phyloP scores from a whole-genome alignment of 2,797 vertebrate species.

The Tenualosa ilisha region DNA sequence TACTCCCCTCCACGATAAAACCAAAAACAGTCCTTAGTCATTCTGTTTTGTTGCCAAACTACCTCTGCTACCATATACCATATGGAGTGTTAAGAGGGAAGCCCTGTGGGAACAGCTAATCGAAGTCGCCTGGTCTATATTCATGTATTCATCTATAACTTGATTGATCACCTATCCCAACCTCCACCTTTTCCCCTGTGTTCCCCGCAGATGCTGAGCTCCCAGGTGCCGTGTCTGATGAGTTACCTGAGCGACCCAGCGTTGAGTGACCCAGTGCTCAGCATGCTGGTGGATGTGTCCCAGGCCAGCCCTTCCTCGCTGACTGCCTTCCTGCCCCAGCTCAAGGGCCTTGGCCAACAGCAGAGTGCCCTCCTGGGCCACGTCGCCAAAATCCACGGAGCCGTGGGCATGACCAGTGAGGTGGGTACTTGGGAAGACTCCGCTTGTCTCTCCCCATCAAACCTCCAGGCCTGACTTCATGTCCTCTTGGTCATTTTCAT shows the following conservation, averaged over 20 bases:
- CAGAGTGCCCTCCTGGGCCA: conserved; percentile 81
- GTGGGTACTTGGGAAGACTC: neutral
- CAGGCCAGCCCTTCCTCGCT: conserved; percentile 81
- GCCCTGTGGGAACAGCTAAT: too few relatives aligned
- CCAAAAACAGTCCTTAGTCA: too few relatives aligned
- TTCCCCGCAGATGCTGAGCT: conserved; percentile 77
- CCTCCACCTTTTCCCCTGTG: neutral
- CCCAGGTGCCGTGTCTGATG: conserved; percentile 80
- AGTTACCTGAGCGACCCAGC: conserved; percentile 74
- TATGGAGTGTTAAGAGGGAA: too few relatives aligned
- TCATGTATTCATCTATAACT: neutral
- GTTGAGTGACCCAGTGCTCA: conserved; percentile 79
- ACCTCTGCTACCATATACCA: too few relatives aligned
- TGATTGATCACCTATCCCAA: neutral
- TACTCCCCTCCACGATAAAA: neutral
- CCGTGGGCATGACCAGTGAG: conserved; percentile 41
- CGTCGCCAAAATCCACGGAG: conserved; percentile 86
- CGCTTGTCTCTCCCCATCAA: too few relatives aligned
- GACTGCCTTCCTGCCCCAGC: conserved; percentile 74
- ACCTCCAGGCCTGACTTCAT: too few relatives aligned
- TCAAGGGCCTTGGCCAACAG: conserved; percentile 79
- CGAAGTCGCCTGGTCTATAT: too few relatives aligned
- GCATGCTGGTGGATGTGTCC: conserved; percentile 81
- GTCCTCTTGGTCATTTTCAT: too few relatives aligned
- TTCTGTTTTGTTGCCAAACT: too few relatives aligned